Evolutionary conservation across 2,888 invertebrate genomes (phyloP), one percentile per base, ranked within the genome.

Genomic region (Habrosyne pyritoides): DNA sequence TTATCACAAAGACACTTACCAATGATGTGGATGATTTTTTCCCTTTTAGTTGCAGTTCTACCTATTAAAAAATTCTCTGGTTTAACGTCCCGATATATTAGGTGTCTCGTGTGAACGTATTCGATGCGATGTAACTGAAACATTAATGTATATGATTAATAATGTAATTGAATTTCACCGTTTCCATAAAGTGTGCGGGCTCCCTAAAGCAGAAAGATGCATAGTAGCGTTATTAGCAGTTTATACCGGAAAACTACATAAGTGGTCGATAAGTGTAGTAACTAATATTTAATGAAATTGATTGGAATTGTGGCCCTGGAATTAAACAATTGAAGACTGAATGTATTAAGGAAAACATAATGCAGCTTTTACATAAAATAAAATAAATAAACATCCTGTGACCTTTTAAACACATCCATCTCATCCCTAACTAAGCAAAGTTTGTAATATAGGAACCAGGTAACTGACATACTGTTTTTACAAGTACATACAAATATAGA

Each of bases 41-140:
- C 99, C 93, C 98, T 97, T 94, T 98, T 98, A 88, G 97, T 98
- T 90, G 98, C 97, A 93, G 97, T 97, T 93, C 99, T 96, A 89
- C 99, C 99, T 93, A 99, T 98, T 90, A 99, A 96, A 94, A 99
- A 99, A 94, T 99, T 99, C 93, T 99, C 99, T 79, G 99, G 99
- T 93, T 99, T 99, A 65, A 99, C 98, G 94, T 99, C 99, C 83
- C 99, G 96, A 93, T 99, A 99, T 93, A 99, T 99, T 89, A 99
- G 95, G 94, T 99, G 98, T 92, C 99, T 98, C 87, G 98, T 97
- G 94, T 99, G 99, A 83, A 99, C 99, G 94, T 98, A 99, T 94
- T 99, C 99, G 95, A 99, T 99, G 94, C 99, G 96, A 93, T 98
- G 97, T 93, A 99, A 95, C 98, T 98, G 94, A 71, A 94, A 93